phyloP scores from a whole-genome alignment of 2,888 invertebrate genomes.

The Argynnis bischoffii region DNA sequence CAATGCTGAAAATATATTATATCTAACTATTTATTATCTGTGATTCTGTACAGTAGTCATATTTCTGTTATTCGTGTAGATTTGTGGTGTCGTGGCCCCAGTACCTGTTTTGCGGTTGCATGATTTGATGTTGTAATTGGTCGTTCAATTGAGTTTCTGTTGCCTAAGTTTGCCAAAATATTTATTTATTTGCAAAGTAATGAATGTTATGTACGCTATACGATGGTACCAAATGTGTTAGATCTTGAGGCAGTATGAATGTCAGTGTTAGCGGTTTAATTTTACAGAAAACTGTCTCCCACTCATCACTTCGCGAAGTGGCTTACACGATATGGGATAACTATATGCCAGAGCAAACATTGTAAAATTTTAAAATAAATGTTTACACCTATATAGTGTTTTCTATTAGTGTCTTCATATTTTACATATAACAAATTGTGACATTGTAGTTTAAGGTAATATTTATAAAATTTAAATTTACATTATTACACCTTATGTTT shows the following conservation, averaged over 20 bases:
- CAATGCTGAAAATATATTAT: not conserved
- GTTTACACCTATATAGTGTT: not conserved
- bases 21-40: not conserved
- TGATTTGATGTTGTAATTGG: not conserved
- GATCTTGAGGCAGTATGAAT: not conserved
- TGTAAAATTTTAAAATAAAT: slow-evolving; percentile 1
- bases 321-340: not conserved
- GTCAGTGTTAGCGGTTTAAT: not conserved
- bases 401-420: not conserved
- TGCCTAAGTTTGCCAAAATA: too few relatives aligned
- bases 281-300: not conserved
- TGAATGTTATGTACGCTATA: not conserved
- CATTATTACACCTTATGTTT: not conserved
- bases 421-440: not conserved
- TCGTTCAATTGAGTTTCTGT: too few relatives aligned
- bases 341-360: not conserved
- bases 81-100: not conserved
- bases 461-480: too few relatives aligned
- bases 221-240: not conserved
- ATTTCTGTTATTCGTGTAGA: not conserved
- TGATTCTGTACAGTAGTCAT: not conserved
- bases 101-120: not conserved
- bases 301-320: too few relatives aligned
- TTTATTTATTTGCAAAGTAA: not conserved
- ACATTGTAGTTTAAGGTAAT: not conserved